Percentiles rank a stretch among this genome's conserved stretches.
These are phyloP conservation scores for Anticlea derivata DNA, from an alignment of 2,888 invertebrate species.

Conservation along the genomic window DNA sequence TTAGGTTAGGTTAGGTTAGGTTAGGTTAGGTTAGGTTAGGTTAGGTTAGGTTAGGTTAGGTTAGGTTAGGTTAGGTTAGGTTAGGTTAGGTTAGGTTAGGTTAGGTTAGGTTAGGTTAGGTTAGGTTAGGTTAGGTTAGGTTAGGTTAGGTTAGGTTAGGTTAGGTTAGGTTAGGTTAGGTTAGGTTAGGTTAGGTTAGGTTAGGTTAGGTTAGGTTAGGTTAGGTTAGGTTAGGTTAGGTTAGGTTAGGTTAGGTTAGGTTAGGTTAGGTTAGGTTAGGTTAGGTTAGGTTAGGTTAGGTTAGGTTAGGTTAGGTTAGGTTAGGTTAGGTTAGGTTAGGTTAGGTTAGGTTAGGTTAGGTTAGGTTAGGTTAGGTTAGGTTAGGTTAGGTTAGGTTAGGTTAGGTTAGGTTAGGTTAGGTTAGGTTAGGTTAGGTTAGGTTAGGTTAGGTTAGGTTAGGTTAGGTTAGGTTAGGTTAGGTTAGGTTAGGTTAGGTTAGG, in stretches of 20 bases:
- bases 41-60: too few species aligned
- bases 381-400: slow-evolving; percentile 16
- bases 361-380: slow-evolving; percentile 28
- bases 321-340: slow-evolving; percentile 29
- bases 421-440: slow-evolving; percentile 23
- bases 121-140: too few species aligned
- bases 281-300: slow-evolving; percentile 20
- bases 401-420: slow-evolving; percentile 25
- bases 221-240: slow-evolving; percentile 16
- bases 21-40: too few species aligned
- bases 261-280: slow-evolving; percentile 19
- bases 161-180: slow-evolving; percentile 19
- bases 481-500: slow-evolving; percentile 30
- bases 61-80: too few species aligned
- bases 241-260: slow-evolving; percentile 13
- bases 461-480: slow-evolving; percentile 31
- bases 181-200: slow-evolving; percentile 19
- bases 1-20: too few species aligned
- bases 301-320: slow-evolving; percentile 23
- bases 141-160: slow-evolving; percentile 7
- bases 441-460: slow-evolving; percentile 25
- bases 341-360: slow-evolving; percentile 33
- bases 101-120: too few species aligned
- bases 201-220: slow-evolving; percentile 11
- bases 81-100: too few species aligned